A percentile compares a stretch with the other conserved stretches of the same genome.
Conservation (phyloP, 2,113 vertebrate species). For the Desmodus rotundus region DNA sequence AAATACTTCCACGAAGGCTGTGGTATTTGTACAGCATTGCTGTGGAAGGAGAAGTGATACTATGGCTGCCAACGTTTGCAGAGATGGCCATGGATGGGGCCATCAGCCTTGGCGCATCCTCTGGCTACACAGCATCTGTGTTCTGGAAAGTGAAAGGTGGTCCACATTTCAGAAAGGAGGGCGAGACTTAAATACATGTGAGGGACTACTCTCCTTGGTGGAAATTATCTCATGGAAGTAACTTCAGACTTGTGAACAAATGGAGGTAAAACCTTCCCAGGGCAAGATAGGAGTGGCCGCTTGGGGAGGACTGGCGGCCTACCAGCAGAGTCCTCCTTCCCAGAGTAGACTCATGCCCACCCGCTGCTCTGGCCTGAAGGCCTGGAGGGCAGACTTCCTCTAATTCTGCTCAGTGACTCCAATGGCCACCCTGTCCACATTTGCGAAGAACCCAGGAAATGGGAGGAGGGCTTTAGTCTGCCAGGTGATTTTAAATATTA, state of each 20-base stretch:
- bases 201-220: background rate
- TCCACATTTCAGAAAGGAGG: background rate
- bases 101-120: background rate
- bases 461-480: background rate
- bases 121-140: background rate
- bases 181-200: background rate
- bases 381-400: too few species aligned
- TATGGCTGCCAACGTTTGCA: background rate
- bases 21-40: background rate
- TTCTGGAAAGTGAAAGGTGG: background rate
- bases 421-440: background rate
- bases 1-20: background rate
- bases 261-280: background rate
- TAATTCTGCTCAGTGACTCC: background rate
- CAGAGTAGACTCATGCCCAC: background rate
- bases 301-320: too few species aligned
- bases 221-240: background rate
- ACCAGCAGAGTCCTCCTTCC: background rate
- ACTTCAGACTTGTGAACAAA: background rate
- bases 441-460: background rate
- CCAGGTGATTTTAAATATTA: background rate
- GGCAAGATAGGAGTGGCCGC: background rate
- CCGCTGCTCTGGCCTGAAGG: background rate
- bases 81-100: background rate
- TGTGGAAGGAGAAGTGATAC: background rate